Conservation (phyloP, 2,113 vertebrate species). For the Natator depressus region DNA sequence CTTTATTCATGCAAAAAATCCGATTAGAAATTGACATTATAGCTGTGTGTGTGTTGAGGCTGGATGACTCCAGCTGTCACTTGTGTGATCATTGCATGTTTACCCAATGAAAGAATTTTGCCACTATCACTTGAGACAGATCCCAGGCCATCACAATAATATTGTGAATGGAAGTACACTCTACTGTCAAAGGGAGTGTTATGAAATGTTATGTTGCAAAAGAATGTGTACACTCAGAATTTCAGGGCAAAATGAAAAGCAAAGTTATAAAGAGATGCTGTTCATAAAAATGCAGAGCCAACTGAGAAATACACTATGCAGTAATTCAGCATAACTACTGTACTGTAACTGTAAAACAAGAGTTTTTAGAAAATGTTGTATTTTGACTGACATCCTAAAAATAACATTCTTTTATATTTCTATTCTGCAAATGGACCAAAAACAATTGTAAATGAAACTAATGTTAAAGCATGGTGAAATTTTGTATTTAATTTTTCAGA, state of each 20-base stretch:
- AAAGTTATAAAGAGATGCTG: neutral
- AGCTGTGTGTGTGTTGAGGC: neutral
- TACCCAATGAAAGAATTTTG: neutral
- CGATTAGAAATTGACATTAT: neutral
- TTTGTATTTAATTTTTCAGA: conserved; percentile 3
- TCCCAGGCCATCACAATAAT: neutral
- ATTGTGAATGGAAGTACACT: neutral
- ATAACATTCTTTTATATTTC: neutral
- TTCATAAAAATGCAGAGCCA: conserved; percentile 1
- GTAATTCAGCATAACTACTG: conserved; percentile 2
- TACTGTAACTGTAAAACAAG: neutral
- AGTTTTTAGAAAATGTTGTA: neutral
- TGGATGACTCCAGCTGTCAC: neutral
- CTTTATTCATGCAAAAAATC: neutral
- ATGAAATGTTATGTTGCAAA: neutral
- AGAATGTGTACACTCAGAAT: neutral
- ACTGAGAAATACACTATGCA: neutral
- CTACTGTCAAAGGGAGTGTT: neutral
- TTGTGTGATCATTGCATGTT: neutral
- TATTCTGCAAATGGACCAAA: neutral
- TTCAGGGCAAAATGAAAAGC: neutral
- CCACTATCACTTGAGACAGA: neutral
- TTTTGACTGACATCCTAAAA: neutral
- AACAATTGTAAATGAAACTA: neutral
- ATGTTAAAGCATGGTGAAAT: neutral